Conservation (phyloP, 2,113 vertebrate genomes). For the Oenanthe melanoleuca region DNA sequence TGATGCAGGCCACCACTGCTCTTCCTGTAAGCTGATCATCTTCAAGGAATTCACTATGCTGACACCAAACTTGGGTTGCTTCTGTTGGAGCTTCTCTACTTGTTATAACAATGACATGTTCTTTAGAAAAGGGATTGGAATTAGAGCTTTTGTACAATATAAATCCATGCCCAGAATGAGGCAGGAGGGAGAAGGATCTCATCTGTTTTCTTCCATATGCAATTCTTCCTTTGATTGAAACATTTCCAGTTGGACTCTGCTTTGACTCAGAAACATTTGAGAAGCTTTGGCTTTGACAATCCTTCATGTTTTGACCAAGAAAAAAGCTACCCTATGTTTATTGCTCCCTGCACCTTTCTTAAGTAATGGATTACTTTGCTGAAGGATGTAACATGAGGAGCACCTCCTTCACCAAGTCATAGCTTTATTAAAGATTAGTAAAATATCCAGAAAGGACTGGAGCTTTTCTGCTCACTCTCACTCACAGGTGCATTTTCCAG, state of each 20-base stretch:
- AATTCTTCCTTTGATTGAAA: not conserved
- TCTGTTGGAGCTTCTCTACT: not conserved
- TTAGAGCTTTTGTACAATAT: not conserved
- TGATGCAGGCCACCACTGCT: not conserved
- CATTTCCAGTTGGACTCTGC: not conserved
- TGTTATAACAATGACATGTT: not conserved
- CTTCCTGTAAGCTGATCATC: not conserved
- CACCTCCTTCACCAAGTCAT: not conserved
- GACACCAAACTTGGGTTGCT: not conserved
- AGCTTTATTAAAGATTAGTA: constrained; percentile 19
- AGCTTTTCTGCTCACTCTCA: not conserved
- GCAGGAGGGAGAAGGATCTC: not conserved
- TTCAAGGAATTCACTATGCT: not conserved
- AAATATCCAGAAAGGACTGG: not conserved
- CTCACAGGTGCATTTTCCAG: constrained; percentile 31
- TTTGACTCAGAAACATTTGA: not conserved
- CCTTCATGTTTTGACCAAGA: not conserved
- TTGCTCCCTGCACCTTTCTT: not conserved
- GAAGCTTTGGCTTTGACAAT: not conserved
- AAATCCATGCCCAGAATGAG: not conserved
- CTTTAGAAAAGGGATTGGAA: not conserved
- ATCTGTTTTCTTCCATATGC: not conserved
- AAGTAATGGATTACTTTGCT: not conserved
- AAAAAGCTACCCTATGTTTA: not conserved
- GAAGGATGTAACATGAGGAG: constrained; percentile 3